Conservation (phyloP, 2,888 invertebrate genomes). For the Thera obeliscata region DNA sequence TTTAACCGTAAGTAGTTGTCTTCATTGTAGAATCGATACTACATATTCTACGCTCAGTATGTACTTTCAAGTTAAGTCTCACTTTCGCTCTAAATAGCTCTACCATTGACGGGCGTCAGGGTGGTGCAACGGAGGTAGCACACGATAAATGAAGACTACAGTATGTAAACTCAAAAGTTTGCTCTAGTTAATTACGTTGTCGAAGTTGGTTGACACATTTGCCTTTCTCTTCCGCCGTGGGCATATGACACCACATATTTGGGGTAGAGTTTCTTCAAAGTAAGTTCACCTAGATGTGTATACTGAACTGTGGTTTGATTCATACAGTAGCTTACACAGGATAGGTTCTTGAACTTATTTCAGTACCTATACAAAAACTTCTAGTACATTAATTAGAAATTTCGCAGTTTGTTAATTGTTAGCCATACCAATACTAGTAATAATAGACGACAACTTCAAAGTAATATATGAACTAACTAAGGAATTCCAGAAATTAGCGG, state of each 20-base stretch:
- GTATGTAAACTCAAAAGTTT: slow-evolving; percentile 8
- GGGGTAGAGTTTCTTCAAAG: neutral
- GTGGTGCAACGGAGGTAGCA: slow-evolving; percentile 44
- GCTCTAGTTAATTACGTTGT: neutral
- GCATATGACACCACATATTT: neutral
- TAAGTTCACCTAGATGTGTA: no score
- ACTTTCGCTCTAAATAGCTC: slow-evolving; percentile 69
- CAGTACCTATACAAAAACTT: no score
- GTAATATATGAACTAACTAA: neutral
- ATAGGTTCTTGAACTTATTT: no score
- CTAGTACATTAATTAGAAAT: no score
- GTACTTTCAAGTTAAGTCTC: slow-evolving; percentile 47
- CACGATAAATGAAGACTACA: slow-evolving; percentile 11
- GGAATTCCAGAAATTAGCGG: neutral
- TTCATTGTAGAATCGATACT: slow-evolving; percentile 11
- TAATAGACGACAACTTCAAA: neutral
- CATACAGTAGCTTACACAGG: no score
- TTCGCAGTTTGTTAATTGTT: no score
- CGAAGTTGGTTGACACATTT: neutral
- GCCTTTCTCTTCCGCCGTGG: neutral
- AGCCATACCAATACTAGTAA: neutral
- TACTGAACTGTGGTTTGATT: no score
- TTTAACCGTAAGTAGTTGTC: neutral
- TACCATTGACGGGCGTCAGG: slow-evolving; percentile 66
- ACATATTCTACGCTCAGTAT: slow-evolving; percentile 35